These are phyloP conservation scores for Palythoa grandis DNA, from an alignment of 92 coral and sea anemone genomes.

Conservation along the genomic window DNA sequence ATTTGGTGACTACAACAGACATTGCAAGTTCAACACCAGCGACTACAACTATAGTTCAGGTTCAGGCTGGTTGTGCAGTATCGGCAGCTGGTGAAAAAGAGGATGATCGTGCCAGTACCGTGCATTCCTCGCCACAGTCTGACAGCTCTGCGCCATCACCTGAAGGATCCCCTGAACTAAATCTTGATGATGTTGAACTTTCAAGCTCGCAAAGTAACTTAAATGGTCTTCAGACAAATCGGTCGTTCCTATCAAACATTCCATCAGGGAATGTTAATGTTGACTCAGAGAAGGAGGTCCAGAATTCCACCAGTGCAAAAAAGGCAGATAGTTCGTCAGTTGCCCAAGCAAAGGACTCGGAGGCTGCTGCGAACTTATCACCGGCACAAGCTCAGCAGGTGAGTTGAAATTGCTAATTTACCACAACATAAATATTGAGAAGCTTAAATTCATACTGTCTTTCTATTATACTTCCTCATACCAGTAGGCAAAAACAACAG, in stretches of 20 bases:
- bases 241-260: conserved; percentile 55
- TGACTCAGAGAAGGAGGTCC: conserved; percentile 20
- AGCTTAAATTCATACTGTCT: background rate
- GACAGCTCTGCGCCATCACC: conserved; percentile 97
- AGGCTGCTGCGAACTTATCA: conserved; percentile 10
- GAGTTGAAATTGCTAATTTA: background rate
- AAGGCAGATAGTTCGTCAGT: conserved; percentile 13
- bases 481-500: too few species aligned
- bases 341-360: conserved; percentile 16
- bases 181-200: conserved; percentile 77
- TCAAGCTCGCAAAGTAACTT: conserved; percentile 72
- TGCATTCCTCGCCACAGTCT: conserved; percentile 80
- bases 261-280: conserved; percentile 14
- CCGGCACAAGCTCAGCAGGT: conserved; percentile 40
- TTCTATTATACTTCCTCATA: too few species aligned
- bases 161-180: conserved; percentile 93
- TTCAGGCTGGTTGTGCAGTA: conserved; percentile 43
- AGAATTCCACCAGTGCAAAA: conserved; percentile 15
- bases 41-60: conserved; percentile 47
- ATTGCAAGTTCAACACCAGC: conserved; percentile 20
- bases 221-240: conserved; percentile 59
- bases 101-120: conserved; percentile 44
- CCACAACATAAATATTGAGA: background rate
- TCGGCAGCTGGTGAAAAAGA: conserved; percentile 45
- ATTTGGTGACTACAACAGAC: conserved; percentile 9